Conservation (phyloP, 2,113 vertebrate genomes). For the Callithrix jacchus region DNA sequence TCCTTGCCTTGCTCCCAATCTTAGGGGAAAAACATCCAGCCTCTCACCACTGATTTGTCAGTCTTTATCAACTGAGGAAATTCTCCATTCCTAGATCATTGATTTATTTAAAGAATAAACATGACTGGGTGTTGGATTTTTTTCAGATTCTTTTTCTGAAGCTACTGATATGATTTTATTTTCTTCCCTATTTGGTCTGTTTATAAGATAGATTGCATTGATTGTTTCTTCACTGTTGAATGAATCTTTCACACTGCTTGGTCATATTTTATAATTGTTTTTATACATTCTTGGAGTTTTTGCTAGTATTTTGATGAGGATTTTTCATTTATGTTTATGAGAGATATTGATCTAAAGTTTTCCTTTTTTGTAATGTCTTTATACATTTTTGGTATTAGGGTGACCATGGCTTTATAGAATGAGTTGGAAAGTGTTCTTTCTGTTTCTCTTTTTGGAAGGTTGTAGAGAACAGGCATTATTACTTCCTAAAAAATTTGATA, state of each 20-base stretch:
- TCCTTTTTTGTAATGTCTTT: neutral
- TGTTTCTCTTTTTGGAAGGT: neutral
- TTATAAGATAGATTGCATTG: neutral
- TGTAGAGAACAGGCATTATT: neutral
- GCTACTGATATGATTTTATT: neutral
- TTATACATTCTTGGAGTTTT: neutral
- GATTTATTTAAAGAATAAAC: neutral
- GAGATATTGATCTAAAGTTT: neutral
- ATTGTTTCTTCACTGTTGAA: neutral
- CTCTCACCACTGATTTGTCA: neutral
- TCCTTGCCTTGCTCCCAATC: neutral
- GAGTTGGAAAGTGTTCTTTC: neutral
- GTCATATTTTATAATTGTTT: neutral
- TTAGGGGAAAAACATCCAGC: neutral
- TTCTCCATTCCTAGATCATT: neutral
- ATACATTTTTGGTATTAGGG: neutral
- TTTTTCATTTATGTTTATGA: neutral
- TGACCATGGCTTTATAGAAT: neutral
- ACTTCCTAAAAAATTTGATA: neutral
- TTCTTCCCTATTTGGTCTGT: neutral
- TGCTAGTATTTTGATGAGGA: neutral
- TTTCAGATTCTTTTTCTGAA: neutral
- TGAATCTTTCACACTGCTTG: neutral
- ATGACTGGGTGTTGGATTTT: neutral
- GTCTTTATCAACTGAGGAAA: neutral